Base-by-base conservation (phyloP, 2,888 invertebrate species). In the Hanleya hanleyi region DNA sequence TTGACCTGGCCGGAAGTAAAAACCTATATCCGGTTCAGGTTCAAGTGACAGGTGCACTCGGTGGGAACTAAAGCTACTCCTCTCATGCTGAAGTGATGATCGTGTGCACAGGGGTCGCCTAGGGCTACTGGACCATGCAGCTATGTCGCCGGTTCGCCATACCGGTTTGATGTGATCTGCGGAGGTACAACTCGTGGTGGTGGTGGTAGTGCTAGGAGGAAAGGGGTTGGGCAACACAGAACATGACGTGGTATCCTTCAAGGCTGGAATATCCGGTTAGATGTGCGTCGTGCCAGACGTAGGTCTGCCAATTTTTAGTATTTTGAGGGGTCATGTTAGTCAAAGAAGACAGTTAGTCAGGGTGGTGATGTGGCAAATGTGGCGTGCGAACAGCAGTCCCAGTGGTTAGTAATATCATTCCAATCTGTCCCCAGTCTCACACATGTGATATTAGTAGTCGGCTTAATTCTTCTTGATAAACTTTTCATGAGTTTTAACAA, bases 121-220 rank as follows among this genome's bases (percentile, higher is more conserved):
- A 41, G 15, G 26, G 57, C 57, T 57, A 57, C 57, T 57, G 22
- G 18, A 29, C 15, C 57, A 57, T 57, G 57, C 57, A 57, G 57
- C 57, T 57, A 57, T 15, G 29, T 57, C 57, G 15, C 12, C 29
- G 41, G 9, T 18, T 18, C 12, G 7, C n/a, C n/a, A n/a, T n/a
- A n/a, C n/a, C n/a, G n/a, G n/a, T n/a, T n/a, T n/a, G n/a, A n/a
- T n/a, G n/a, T n/a, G n/a, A n/a, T n/a, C n/a, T n/a, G n/a, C n/a
- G 57, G 22, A 41, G 41, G 41, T 12, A 41, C 41, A 12, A 18
- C 9, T 32, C 1, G 57, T 29, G 57, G n/a, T n/a, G 26, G 57
- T 51, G 57, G 32, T 4, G n/a, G n/a, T n/a, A n/a, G 57, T 57
- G 57, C 57, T 57, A 12, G 57, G 57, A 32, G 57, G 29, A 41